These are phyloP conservation scores for Synanthedon formicaeformis DNA, from an alignment of 2,888 invertebrate species.

Conservation along the genomic window DNA sequence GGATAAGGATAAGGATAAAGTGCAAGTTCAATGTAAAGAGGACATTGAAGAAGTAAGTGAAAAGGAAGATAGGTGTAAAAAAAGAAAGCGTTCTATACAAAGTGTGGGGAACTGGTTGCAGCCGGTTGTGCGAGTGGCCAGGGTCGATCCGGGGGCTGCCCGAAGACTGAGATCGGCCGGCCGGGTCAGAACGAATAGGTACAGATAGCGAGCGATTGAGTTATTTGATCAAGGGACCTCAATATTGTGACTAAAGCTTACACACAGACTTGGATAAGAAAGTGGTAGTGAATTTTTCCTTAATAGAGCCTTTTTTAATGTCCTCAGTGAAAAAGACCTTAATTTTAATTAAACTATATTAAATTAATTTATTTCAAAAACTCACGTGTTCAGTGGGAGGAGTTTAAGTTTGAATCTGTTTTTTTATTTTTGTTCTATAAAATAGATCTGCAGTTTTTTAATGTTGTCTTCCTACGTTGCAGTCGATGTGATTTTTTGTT, in stretches of 20 bases:
- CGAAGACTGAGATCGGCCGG: constrained; percentile 45
- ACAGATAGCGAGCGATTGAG: constrained; percentile 31
- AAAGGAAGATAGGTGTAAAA: constrained; percentile 28
- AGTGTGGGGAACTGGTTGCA: constrained; percentile 55
- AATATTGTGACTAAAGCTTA: not conserved
- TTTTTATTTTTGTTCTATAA: too few relatives aligned
- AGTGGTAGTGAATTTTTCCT: too few relatives aligned
- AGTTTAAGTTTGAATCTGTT: too few relatives aligned
- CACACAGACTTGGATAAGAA: too few relatives aligned
- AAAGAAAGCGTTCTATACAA: constrained; percentile 35
- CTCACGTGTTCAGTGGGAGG: too few relatives aligned
- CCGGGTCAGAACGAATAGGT: constrained; percentile 13
- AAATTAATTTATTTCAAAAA: too few relatives aligned
- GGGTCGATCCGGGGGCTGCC: constrained; percentile 61
- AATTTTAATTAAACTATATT: too few relatives aligned
- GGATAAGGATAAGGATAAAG: constrained; percentile 18
- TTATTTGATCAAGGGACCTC: not conserved
- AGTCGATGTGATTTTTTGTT: too few relatives aligned
- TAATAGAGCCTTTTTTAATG: too few relatives aligned
- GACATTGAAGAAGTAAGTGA: constrained; percentile 31
- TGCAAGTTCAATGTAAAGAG: constrained; percentile 23
- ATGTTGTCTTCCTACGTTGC: too few relatives aligned
- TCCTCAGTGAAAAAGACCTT: too few relatives aligned
- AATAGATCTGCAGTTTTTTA: too few relatives aligned
- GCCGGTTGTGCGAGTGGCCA: constrained; percentile 76